These are phyloP conservation scores for Zaprionus inermis DNA, from an alignment of 1,140 invertebrate species.

Conservation along the genomic window DNA sequence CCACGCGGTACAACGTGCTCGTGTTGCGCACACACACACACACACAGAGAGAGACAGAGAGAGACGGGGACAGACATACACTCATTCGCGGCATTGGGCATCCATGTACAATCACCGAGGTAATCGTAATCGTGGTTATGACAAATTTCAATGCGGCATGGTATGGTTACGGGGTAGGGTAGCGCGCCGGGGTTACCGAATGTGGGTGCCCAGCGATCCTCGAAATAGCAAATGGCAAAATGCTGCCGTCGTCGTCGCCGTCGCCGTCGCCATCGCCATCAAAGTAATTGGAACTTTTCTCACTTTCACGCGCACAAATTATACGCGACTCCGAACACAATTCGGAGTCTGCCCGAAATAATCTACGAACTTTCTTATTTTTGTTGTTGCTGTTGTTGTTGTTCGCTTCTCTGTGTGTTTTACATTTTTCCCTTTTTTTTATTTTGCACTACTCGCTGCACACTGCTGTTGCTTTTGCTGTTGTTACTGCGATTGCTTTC, in stretches of 20 bases:
- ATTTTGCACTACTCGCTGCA: constrained; percentile 15
- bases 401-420: constrained; percentile 41
- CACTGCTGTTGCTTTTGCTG: constrained; percentile 23
- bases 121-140: constrained; percentile 78
- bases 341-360: constrained; percentile 77
- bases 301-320: constrained; percentile 82
- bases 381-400: neutral
- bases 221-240: constrained; percentile 16
- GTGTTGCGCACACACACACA: constrained; percentile 39
- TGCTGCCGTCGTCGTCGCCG: constrained; percentile 20
- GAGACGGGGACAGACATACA: neutral
- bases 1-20: constrained; percentile 53
- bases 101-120: constrained; percentile 54
- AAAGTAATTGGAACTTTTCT: constrained; percentile 80
- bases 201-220: constrained; percentile 46
- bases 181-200: neutral
- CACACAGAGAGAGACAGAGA: constrained; percentile 13
- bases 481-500: constrained; percentile 37
- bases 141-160: constrained; percentile 71
- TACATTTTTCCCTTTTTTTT: constrained; percentile 10
- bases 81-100: constrained; percentile 42
- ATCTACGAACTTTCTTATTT: constrained; percentile 79
- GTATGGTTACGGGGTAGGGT: neutral
- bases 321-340: constrained; percentile 62
- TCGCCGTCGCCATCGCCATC: constrained; percentile 26